Conservation (phyloP, 2,888 invertebrate genomes). For the Ernsta delagoae region DNA sequence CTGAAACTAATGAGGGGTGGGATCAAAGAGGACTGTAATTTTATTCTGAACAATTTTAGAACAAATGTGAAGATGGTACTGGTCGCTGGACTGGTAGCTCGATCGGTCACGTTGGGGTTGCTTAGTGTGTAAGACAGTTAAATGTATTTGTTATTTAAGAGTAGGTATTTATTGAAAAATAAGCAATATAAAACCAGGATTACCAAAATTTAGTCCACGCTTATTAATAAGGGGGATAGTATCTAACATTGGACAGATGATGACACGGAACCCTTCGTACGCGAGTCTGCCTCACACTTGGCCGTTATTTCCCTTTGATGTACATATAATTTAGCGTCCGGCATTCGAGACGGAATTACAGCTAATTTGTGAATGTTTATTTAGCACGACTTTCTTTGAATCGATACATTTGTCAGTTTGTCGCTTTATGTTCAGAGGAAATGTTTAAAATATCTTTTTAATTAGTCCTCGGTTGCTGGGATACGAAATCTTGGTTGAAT, state of each 20-base stretch:
- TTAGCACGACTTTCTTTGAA: slow-evolving; percentile 39
- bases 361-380: slow-evolving; percentile 39
- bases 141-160: no score
- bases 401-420: slow-evolving; percentile 40
- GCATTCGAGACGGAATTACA: slow-evolving; percentile 31
- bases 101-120: not conserved
- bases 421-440: slow-evolving; percentile 19
- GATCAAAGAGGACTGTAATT: slow-evolving; percentile 51
- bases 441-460: slow-evolving; percentile 34
- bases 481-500: not conserved
- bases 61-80: slow-evolving; percentile 49
- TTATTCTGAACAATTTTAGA: slow-evolving; percentile 53
- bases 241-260: no score
- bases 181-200: no score
- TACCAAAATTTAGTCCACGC: no score
- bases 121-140: not conserved
- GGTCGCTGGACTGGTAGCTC: slow-evolving; percentile 17
- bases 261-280: no score
- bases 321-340: slow-evolving; percentile 35
- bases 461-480: slow-evolving; percentile 27
- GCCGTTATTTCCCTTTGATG: slow-evolving; percentile 37
- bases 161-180: no score
- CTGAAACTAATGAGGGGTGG: slow-evolving; percentile 47
- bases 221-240: no score
- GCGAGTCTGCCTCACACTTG: no score